Percentiles rank a stretch among this genome's conserved stretches.
Evolutionary conservation across 2,797 vertebrate genomes (phyloP).

Genomic region (Gadopsis bispinosus): DNA sequence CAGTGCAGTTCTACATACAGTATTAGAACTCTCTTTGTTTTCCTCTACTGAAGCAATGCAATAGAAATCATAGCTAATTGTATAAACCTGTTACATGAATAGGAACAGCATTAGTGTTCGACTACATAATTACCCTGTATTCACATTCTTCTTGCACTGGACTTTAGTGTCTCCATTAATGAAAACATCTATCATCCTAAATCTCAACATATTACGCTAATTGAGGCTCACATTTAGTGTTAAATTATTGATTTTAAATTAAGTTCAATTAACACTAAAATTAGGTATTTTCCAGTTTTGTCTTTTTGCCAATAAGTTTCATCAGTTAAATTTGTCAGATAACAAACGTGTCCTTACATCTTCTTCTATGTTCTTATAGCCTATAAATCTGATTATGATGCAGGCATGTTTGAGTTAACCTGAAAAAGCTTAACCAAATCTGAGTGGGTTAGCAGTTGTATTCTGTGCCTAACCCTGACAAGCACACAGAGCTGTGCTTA

Average conservation of each 20-base stretch:
- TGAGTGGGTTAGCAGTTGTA: background rate
- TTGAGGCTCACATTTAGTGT: background rate
- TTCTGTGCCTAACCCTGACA: conserved; percentile 25
- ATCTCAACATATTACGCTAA: background rate
- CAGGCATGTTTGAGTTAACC: background rate
- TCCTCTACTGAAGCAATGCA: background rate
- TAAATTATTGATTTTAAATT: background rate
- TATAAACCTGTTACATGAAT: background rate
- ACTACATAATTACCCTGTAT: background rate
- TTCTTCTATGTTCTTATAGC: background rate
- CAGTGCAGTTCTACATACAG: background rate
- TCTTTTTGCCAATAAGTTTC: background rate
- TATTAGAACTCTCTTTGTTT: background rate
- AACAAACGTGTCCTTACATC: background rate
- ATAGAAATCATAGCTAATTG: background rate
- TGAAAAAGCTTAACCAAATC: background rate
- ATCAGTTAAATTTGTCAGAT: background rate
- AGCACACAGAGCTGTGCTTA: conserved; percentile 20
- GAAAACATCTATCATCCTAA: background rate
- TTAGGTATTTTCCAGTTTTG: background rate
- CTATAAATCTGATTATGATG: background rate
- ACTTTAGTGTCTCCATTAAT: background rate
- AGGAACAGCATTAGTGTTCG: background rate
- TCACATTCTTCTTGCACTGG: background rate
- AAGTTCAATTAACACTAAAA: background rate